phyloP scores from a whole-genome alignment of 2,113 vertebrate species.

The Tachysurus vachellii region DNA sequence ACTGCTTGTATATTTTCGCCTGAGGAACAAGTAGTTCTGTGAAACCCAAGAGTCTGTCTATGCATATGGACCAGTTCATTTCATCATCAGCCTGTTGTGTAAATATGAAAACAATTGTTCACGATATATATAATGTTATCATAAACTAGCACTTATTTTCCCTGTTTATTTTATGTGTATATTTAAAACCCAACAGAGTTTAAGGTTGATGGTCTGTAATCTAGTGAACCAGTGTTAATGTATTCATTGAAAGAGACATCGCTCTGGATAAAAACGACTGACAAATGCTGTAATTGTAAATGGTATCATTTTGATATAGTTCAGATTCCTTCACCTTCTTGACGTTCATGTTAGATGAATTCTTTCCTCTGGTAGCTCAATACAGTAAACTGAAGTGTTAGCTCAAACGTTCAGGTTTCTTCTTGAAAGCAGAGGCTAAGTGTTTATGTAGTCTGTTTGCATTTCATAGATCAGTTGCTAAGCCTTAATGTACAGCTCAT shows the following conservation, averaged over 20 bases:
- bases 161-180: too few species aligned
- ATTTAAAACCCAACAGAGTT: too few species aligned
- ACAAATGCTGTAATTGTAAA: too few species aligned
- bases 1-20: not conserved
- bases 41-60: not conserved
- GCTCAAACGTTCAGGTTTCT: not conserved
- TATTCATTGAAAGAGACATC: too few species aligned
- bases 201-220: too few species aligned
- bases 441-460: not conserved
- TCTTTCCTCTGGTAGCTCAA: not conserved
- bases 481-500: not conserved
- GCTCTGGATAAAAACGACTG: too few species aligned
- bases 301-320: too few species aligned
- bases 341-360: not conserved
- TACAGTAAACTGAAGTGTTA: not conserved
- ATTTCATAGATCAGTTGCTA: not conserved
- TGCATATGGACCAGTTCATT: not conserved
- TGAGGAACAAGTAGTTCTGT: not conserved
- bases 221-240: too few species aligned
- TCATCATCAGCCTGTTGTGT: not conserved
- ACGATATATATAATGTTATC: too few species aligned
- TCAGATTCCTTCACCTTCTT: not conserved
- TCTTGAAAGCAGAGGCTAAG: not conserved
- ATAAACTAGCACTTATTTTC: too few species aligned
- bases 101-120: not conserved